Evolutionary conservation across 2,888 invertebrate genomes (phyloP), one percentile per base, ranked within the genome.

Genomic region (Stenichneumon culpator): DNA sequence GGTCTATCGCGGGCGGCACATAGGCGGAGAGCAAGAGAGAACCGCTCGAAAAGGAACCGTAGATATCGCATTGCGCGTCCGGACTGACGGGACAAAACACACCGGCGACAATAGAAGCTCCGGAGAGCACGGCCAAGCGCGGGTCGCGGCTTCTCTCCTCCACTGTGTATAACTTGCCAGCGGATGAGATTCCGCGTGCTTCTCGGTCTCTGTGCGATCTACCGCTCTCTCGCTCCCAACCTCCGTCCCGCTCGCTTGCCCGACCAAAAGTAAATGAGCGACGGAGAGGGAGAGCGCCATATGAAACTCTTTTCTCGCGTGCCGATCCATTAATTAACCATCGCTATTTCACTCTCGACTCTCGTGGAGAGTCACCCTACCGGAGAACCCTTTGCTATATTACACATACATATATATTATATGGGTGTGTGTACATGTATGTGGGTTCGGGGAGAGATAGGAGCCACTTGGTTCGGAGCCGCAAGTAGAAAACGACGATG

Each of bases 21-120:
- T 87, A 89, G 90, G 88, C 47, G 44, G 25, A 70, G 79, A 75
- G 79, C 74, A 36, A 69, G 57, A 60, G 54, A 32, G 74, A 72
- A 65, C 50, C 9, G 25, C 90, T 89, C 89, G 90, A 90, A 92
- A 93, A 93, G 92, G 90, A 92, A 91, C 92, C 92, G 90, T 92
- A 91, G 93, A 93, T 93, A 93, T 93, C 93, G 91, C 93, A 91
- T 93, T 93, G 93, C 93, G 89, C 91, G 88, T 88, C 86, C 86
- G 92, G 93, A 93, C 93, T 93, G 93, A 93, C 93, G 93, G 93
- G 93, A 93, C 93, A 93, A 93, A 93, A 93, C 93, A 91, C 87
- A 88, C 87, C 87, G 86, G 88, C 90, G 88, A 93, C 93, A 93
- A 93, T 92, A 91, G 90, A 77, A 47, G 80, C 86, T 79, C 69